phyloP scores from a whole-genome alignment of 2,113 vertebrate species.

The Melanostigma gelatinosum region DNA sequence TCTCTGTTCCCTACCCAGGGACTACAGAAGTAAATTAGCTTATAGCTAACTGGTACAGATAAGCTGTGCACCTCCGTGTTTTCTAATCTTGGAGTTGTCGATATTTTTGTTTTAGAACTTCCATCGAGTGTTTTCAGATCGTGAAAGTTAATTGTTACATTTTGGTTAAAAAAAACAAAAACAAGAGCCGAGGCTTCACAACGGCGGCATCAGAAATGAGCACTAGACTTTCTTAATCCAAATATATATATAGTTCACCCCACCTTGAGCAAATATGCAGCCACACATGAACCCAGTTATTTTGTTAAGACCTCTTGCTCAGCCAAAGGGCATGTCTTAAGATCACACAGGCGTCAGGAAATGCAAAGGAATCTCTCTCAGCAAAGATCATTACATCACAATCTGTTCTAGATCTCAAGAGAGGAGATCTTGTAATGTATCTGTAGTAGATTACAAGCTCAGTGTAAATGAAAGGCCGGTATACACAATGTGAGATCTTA shows the following conservation, averaged over 20 bases:
- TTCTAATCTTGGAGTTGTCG: neutral
- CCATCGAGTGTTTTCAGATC: neutral
- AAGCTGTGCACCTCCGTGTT: neutral
- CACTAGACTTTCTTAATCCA: too few relatives aligned
- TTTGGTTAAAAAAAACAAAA: neutral
- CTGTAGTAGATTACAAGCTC: conserved; percentile 15
- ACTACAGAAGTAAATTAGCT: too few relatives aligned
- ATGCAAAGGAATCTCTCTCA: neutral
- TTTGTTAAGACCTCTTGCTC: neutral
- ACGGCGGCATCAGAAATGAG: neutral
- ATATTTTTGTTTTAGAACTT: neutral
- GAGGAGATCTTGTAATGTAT: conserved; percentile 14
- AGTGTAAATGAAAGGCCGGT: conserved; percentile 24
- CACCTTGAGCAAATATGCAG: neutral
- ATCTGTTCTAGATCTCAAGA: neutral
- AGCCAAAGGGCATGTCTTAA: neutral
- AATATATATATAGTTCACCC: too few relatives aligned
- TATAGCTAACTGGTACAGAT: neutral
- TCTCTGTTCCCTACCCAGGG: neutral
- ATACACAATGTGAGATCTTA: conserved; percentile 8
- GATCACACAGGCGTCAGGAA: neutral
- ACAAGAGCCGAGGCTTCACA: neutral
- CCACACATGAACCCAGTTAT: neutral
- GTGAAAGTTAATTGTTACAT: neutral
- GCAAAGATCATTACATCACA: neutral